Evolutionary conservation across 2,888 invertebrate species (phyloP), one percentile per base, ranked within the genome.

Genomic region (Blera fallax): DNA sequence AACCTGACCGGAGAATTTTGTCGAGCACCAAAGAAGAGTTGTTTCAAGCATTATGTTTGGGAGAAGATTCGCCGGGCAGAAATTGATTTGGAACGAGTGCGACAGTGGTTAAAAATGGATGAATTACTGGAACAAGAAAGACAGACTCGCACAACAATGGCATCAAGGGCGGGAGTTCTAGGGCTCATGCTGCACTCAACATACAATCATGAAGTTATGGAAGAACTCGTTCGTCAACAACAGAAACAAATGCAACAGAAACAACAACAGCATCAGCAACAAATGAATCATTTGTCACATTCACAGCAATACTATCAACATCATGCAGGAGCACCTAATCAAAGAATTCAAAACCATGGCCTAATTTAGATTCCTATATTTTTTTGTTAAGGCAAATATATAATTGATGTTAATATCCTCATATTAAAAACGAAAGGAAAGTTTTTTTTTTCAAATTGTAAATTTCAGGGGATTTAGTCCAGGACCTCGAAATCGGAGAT

Each of bases 101-200:
- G 96, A 0, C 96, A 98, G 93, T 98, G 98, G 98, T 93, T 98
- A 87, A 96, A 97, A 91, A 94, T 98, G 90, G 99, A 99, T 89
- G 99, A 99, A 90, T 93, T 99, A 50, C 94, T 98, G 64, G 98
- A 99, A 89, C 97, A 98, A 90, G 98, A 99, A 92, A 94, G 98
- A 82, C 97, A 96, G 89, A 96, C 98, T 29, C 93, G 98, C 3
- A 93, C 93, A 11, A 93, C 94, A 58, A 94, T 96, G 93, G 94
- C 95, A 1, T 95, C 95, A 88, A 94, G 99, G 77, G 98, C 98
- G 50, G 98, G 98, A 0, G 97, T 99, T 0, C 93, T 99, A 11
- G 97, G 98, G 0, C 93, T 99, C 0, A 96, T 99, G 96, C 93
- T 99, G n/a, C 98, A 99, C 91, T 98, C 98, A 5, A 98, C 98